Evolutionary conservation across 2,797 vertebrate genomes (phyloP).

Genomic region (Hypotaenidia philippensis): DNA sequence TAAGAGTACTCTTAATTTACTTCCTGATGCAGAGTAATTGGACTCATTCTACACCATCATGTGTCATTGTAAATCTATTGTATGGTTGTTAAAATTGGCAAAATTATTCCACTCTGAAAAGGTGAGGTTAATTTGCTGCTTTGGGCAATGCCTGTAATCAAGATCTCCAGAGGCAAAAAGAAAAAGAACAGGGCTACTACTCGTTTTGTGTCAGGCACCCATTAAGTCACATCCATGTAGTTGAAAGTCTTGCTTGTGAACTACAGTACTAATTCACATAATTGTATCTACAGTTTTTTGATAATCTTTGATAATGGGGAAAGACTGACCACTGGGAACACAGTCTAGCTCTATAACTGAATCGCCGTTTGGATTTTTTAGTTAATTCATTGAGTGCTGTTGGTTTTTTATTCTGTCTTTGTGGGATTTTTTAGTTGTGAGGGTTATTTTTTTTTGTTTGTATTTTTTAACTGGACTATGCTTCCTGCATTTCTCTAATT

Average conservation of each 20-base stretch:
- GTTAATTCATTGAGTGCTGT: neutral
- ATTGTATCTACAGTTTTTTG: neutral
- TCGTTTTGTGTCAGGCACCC: neutral
- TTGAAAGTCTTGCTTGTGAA: neutral
- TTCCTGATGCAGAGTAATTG: neutral
- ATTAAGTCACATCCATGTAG: neutral
- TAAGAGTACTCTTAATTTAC: neutral
- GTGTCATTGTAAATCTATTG: neutral
- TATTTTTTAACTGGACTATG: neutral
- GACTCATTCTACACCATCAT: neutral
- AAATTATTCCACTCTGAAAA: neutral
- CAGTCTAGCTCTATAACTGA: neutral
- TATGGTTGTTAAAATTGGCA: neutral
- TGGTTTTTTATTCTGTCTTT: neutral
- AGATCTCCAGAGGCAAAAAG: neutral
- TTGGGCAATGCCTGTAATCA: neutral
- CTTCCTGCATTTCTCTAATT: conserved; percentile 6
- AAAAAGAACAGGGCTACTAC: neutral
- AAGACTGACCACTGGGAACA: neutral
- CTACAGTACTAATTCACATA: neutral
- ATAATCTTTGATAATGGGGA: neutral
- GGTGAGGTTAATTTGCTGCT: neutral
- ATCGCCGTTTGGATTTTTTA: neutral
- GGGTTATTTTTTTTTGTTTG: neutral
- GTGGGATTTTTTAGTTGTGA: neutral